Evolutionary conservation across 2,113 vertebrate species (phyloP), one percentile per base, ranked within the genome.

Genomic region (Beaufortia kweichowensis): DNA sequence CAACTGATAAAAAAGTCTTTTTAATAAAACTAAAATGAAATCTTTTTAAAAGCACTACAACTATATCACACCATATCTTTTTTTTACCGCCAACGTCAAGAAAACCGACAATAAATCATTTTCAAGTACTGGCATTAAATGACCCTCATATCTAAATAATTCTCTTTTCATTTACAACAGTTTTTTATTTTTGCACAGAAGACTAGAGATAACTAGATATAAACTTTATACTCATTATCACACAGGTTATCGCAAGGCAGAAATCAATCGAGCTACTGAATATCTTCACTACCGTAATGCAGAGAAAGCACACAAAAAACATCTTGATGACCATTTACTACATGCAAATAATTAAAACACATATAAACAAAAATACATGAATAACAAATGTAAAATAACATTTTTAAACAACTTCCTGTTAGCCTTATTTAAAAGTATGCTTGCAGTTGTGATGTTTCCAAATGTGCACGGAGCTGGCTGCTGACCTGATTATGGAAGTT

Each of bases 1-100:
- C 0, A 66, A 46, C 39, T 46, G 28, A 46, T 66, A 48, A 48
- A 66, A 46, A 66, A 48, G 41, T 66, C 12, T 57, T 19, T 71
- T 71, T 71, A 71, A 57, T 19, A 2, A 33, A 57, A 7, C 31
- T 57, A 26, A 41, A 48, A 69, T 55, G n/a, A 55, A 55, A 69
- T 57, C 4, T 57, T 31, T 24, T 8, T 68, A 24, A 69, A 70
- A 67, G 43, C 9, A 67, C 15, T 29, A 65, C 17, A 66, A 66
- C 41, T 10, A 41, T 11, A 10, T 12, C 8, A 50, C 28, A n/a
- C 5, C 6, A 8, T 50, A 50, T 50, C 4, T n/a, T 50, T 3
- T 68, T 56, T 53, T 53, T 53, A n/a, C 12, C 24, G 68, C n/a
- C 50, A 71, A 57, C 14, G 29, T 29, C 67, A 56, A 70, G 55